Conservation (phyloP, 2,797 vertebrate genomes). For the Pogonophryne albipinna region DNA sequence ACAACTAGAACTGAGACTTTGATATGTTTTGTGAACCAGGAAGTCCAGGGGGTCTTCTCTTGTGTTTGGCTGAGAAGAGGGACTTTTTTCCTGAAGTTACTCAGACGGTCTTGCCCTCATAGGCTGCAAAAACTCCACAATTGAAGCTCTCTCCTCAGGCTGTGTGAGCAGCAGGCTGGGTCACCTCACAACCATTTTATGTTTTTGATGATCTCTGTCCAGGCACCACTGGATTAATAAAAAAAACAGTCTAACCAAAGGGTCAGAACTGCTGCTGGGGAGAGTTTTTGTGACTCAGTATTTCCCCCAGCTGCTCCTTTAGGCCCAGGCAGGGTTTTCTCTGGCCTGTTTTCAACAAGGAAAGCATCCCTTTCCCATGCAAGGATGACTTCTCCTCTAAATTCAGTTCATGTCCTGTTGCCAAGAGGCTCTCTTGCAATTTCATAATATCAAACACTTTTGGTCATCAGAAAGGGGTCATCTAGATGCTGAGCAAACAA, state of each 20-base stretch:
- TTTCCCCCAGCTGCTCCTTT: constrained; percentile 70
- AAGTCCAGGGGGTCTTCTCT: constrained; percentile 8
- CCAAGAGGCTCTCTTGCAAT: constrained; percentile 42
- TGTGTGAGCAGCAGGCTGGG: constrained; percentile 35
- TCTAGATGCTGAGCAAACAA: constrained; percentile 11
- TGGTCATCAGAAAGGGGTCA: constrained; percentile 20
- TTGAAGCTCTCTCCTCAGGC: constrained; percentile 26
- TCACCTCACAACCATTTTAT: background rate
- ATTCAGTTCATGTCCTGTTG: constrained; percentile 15
- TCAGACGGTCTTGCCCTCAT: background rate
- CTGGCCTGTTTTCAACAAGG: constrained; percentile 41
- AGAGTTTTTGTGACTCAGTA: constrained; percentile 56
- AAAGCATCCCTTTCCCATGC: constrained; percentile 58
- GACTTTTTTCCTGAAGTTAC: background rate
- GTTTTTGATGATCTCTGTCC: constrained; percentile 41
- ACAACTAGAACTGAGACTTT: constrained; percentile 5
- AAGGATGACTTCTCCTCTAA: constrained; percentile 45
- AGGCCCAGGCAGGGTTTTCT: constrained; percentile 53
- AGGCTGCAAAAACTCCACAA: background rate
- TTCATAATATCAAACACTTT: constrained; percentile 22
- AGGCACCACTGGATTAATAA: constrained; percentile 49
- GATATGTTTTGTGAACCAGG: constrained; percentile 24
- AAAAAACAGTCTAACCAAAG: constrained; percentile 26
- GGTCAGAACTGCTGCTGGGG: constrained; percentile 26
- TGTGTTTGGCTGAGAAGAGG: background rate